Conservation (phyloP, 2,888 invertebrate genomes). For the Amphipoea lucens region DNA sequence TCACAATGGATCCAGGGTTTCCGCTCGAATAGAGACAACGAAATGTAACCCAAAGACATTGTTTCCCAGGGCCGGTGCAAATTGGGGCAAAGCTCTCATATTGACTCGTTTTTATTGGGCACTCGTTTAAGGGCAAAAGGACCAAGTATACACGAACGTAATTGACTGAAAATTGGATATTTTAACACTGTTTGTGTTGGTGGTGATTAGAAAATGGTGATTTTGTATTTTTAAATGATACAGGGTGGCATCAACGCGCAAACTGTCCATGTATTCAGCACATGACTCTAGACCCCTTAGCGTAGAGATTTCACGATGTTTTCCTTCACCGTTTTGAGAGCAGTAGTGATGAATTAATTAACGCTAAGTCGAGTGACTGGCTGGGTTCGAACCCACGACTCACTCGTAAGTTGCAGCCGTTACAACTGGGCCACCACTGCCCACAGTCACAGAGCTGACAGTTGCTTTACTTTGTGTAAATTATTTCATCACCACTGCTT, state of each 20-base stretch:
- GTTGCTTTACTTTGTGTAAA: no score
- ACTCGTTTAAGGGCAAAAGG: slow-evolving; percentile 23
- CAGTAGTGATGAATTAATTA: no score
- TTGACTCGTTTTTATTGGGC: slow-evolving; percentile 47
- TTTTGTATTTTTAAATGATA: not conserved
- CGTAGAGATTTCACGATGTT: no score
- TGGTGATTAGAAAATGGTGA: not conserved
- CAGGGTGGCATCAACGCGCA: not conserved
- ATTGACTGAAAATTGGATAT: slow-evolving; percentile 29
- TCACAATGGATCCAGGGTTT: slow-evolving; percentile 34
- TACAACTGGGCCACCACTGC: no score
- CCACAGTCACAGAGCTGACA: no score
- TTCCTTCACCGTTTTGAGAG: no score
- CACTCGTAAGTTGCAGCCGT: no score
- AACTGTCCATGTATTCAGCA: not conserved
- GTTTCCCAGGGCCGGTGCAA: slow-evolving; percentile 47
- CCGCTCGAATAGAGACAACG: slow-evolving; percentile 33
- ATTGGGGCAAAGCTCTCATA: slow-evolving; percentile 53
- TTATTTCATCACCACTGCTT: no score
- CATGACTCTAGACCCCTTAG: not conserved
- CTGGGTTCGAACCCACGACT: no score
- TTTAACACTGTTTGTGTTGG: not conserved
- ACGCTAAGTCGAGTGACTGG: no score
- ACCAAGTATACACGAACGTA: slow-evolving; percentile 25
- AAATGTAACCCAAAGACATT: slow-evolving; percentile 48